Evolutionary conservation across 2,113 vertebrate genomes (phyloP), one percentile per base, ranked within the genome.

Genomic region (Anhinga anhinga): DNA sequence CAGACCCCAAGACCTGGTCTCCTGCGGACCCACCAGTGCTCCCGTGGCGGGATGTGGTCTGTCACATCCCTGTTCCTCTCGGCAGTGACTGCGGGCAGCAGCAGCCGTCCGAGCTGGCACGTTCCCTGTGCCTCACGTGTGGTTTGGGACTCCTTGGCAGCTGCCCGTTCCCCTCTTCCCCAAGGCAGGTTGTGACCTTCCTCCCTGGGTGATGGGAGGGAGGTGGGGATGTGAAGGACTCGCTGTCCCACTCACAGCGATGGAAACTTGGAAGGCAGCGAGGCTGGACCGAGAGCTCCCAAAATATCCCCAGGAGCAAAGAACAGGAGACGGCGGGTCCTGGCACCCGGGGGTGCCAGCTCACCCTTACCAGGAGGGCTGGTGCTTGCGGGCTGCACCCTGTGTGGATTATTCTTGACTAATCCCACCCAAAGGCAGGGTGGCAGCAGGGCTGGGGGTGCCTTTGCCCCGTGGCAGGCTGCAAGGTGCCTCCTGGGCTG

Each of bases 351-450:
- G 23, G 8, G 72, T 85, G 56, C 77, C 87, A 84, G 50, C 38
- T 76, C 3, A 1, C 19, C 59, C 49, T 65, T 47, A 22, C 49
- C 12, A 15, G 55, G 78, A 66, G 47, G n/a, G 25, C 36, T 67
- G 65, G 20, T 0, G 0, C 69, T 42, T 69, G n/a, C 2, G 1
- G 27, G 30, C 55, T 81, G 55, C 4, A 0, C 8, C n/a, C 45
- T 3, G 1, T 9, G 58, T 0, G 5, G 71, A 34, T 67, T 49
- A 30, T 44, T 70, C 26, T 34, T 73, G 71, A 69, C 19, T 44
- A n/a, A 59, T 59, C 56, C 56, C 56, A 59, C 13, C 34, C 56
- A n/a, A 59, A 84, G 45, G 21, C 40, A 71, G 40, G 13, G 20
- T 25, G 20, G n/a, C 44, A 79, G 56, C 58, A 58, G 47, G 36